Conservation (phyloP, 2,113 vertebrate species). For the Halichoerus grypus region DNA sequence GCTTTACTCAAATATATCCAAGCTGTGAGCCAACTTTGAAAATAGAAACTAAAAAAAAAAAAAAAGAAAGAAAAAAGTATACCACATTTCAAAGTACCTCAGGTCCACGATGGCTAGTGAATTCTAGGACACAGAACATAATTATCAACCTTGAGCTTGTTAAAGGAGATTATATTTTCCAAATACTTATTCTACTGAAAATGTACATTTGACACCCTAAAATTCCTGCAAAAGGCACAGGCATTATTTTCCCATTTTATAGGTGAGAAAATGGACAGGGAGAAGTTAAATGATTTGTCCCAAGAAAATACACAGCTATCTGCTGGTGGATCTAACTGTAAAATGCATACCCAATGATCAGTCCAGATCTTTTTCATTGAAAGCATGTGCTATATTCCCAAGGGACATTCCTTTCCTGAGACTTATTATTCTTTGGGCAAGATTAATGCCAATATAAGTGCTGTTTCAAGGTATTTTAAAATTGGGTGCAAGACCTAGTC, state of each 20-base stretch:
- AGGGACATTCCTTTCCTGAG: background rate
- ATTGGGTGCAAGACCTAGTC: background rate
- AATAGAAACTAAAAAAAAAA: slow-evolving; percentile 52
- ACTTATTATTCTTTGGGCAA: background rate
- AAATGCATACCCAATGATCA: background rate
- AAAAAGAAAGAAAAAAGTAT: background rate
- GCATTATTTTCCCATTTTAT: slow-evolving; percentile 25
- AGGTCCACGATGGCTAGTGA: background rate
- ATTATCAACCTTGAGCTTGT: background rate
- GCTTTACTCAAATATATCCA: slow-evolving; percentile 67
- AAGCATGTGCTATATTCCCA: background rate
- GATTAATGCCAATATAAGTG: background rate
- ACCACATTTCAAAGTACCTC: slow-evolving; percentile 13
- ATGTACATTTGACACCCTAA: background rate
- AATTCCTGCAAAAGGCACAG: background rate
- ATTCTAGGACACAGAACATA: background rate
- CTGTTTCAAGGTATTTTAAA: slow-evolving; percentile 23
- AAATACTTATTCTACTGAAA: background rate
- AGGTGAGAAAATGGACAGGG: slow-evolving; percentile 31
- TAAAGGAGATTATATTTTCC: slow-evolving; percentile 35
- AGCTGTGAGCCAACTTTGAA: slow-evolving; percentile 72
- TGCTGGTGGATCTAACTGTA: background rate
- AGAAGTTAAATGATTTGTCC: slow-evolving; percentile 15
- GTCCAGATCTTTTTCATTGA: background rate
- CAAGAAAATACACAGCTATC: background rate